Conservation (phyloP, 1,140 invertebrate species). For the Sarcophaga peregrina region DNA sequence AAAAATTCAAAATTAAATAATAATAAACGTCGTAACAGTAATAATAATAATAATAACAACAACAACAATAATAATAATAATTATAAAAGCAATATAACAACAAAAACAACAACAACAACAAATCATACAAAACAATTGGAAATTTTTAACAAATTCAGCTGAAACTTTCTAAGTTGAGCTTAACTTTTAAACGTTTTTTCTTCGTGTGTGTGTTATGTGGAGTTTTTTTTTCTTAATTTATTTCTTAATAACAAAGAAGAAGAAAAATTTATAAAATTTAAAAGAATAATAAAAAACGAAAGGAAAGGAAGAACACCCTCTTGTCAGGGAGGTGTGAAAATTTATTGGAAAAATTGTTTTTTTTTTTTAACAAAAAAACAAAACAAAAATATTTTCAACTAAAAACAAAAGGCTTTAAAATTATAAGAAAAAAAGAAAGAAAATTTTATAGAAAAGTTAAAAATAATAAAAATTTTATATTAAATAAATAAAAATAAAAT, state of each 20-base stretch:
- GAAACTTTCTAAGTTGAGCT: conserved; percentile 13
- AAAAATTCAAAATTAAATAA: conserved; percentile 46
- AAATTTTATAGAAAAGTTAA: conserved; percentile 36
- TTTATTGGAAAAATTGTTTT: not conserved
- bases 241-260: not conserved
- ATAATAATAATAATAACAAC: conserved; percentile 44
- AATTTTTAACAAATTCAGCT: conserved; percentile 35
- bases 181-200: not conserved
- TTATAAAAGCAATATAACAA: conserved; percentile 44
- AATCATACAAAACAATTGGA: conserved; percentile 25
- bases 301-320: not conserved
- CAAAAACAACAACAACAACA: conserved; percentile 38
- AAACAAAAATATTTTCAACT: not conserved
- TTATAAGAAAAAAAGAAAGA: conserved; percentile 20
- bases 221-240: not conserved
- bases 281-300: not conserved
- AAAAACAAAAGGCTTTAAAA: conserved; percentile 21
- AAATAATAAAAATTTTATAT: conserved; percentile 34
- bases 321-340: no score
- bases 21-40: conserved; percentile 10
- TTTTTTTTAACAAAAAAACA: not conserved
- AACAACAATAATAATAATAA: conserved; percentile 50
- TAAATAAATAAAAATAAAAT: conserved; percentile 13
- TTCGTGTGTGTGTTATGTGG: not conserved
- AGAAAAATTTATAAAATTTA: not conserved